phyloP scores from a whole-genome alignment of 2,113 vertebrate species.

The Candoia aspera region DNA sequence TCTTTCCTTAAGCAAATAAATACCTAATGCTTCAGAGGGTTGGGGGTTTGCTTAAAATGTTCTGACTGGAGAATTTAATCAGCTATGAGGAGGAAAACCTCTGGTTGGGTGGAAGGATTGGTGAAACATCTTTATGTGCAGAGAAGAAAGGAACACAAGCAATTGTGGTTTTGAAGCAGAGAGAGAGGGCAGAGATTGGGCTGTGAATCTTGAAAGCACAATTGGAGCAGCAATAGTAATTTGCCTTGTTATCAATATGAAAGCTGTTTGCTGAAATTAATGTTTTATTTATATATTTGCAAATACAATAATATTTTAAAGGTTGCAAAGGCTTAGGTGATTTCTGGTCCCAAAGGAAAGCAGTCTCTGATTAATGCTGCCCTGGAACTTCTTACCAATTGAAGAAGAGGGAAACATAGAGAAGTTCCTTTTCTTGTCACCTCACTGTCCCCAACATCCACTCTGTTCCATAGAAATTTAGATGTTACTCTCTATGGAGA shows the following conservation, averaged over 20 bases:
- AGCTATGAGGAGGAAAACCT: not conserved
- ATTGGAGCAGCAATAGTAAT: not conserved
- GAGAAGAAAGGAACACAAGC: not conserved
- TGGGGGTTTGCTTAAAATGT: not conserved
- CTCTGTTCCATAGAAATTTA: too few relatives aligned
- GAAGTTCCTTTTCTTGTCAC: too few relatives aligned
- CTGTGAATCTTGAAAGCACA: not conserved
- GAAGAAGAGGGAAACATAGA: not conserved
- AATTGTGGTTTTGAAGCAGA: not conserved
- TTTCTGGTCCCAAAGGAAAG: not conserved
- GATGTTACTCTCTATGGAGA: too few relatives aligned
- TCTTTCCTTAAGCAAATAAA: not conserved
- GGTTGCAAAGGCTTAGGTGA: not conserved
- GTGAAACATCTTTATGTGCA: not conserved
- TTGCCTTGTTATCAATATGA: not conserved
- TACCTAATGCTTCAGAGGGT: not conserved
- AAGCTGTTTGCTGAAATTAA: not conserved
- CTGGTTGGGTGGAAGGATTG: not conserved
- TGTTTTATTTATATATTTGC: not conserved
- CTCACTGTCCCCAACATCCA: too few relatives aligned
- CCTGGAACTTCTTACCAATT: not conserved
- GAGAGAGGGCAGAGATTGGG: not conserved
- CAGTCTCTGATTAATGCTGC: not conserved
- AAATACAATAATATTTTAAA: not conserved
- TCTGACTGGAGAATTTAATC: not conserved